Evolutionary conservation across 2,113 vertebrate species (phyloP), one percentile per base, ranked within the genome.

Genomic region (Etheostoma spectabile): DNA sequence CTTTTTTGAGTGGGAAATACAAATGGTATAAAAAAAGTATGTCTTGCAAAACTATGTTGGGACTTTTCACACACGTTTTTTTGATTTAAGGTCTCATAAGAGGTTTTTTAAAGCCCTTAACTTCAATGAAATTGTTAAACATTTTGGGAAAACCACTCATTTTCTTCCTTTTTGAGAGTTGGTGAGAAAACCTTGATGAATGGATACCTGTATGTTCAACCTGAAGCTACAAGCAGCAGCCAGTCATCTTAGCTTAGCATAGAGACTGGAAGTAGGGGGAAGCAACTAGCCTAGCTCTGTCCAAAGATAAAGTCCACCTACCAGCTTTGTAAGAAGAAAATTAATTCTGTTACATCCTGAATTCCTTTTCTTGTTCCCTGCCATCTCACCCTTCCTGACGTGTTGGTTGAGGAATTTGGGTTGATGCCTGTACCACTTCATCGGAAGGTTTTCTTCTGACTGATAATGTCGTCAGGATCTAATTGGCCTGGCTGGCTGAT

Each of bases 371-470:
- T 52, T 16, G 10, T 19, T 5, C n/a, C 19, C 13, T 30, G 16
- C 60, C 35, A n/a, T 56, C 19, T 8, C 51, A 45, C 55, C 46
- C 62, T 62, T 53, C 62, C 55, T 75, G 82, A 85, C 68, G 42
- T 49, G 21, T 73, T 22, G 0, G 53, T 12, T 6, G 45, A 67
- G 66, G 53, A 84, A 83, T 86, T 70, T 74, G 64, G 22, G n/a
- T 62, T 2, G 6, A 24, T n/a, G 5, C 35, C 53, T 10, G 10
- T 15, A 19, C 22, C 24, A 57, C 67, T 45, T 82, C 82, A 77
- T 87, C 56, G 57, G 27, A 79, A 76, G 22, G 21, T 62, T 77
- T 80, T 77, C 75, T 49, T 49, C 74, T 88, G 81, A 84, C 74
- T 78, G 77, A 82, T 74, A 51, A 55, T 77, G 51, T 2, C 0